Conservation (phyloP, 2,888 invertebrate genomes). For the Diaprepes abbreviatus region DNA sequence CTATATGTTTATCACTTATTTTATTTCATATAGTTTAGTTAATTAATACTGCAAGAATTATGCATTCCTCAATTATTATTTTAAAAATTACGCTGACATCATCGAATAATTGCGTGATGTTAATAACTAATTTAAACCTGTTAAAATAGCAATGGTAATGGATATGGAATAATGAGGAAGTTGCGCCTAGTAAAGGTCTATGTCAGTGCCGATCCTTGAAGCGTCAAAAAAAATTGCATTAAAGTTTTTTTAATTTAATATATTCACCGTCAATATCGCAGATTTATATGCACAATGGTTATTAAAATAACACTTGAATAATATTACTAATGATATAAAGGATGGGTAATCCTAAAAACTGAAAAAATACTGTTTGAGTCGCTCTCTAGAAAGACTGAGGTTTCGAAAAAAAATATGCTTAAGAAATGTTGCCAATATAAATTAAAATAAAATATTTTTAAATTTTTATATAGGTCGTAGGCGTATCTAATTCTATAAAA, state of each 20-base stretch:
- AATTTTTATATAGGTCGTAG: too few species aligned
- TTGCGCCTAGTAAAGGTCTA: slow-evolving; percentile 14
- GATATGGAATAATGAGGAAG: slow-evolving; percentile 2
- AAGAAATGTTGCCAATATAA: too few species aligned
- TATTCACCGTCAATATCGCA: background rate
- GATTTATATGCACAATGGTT: background rate
- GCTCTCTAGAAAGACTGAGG: background rate
- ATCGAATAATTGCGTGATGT: slow-evolving; percentile 21
- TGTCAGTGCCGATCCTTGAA: background rate
- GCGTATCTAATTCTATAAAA: too few species aligned
- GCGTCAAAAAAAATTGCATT: background rate
- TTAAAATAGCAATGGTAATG: background rate
- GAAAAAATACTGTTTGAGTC: too few species aligned
- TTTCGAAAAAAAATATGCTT: too few species aligned
- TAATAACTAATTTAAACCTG: background rate
- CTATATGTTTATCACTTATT: too few species aligned
- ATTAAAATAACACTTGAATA: too few species aligned
- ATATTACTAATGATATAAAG: too few species aligned
- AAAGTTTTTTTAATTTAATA: background rate
- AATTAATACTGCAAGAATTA: background rate
- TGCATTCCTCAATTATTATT: slow-evolving; percentile 4
- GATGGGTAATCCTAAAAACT: too few species aligned
- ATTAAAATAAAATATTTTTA: too few species aligned
- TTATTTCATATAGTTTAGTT: too few species aligned
- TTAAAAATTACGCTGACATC: slow-evolving; percentile 18